Evolutionary conservation across 2,797 vertebrate species (phyloP).

Genomic region (Fratercula arctica): DNA sequence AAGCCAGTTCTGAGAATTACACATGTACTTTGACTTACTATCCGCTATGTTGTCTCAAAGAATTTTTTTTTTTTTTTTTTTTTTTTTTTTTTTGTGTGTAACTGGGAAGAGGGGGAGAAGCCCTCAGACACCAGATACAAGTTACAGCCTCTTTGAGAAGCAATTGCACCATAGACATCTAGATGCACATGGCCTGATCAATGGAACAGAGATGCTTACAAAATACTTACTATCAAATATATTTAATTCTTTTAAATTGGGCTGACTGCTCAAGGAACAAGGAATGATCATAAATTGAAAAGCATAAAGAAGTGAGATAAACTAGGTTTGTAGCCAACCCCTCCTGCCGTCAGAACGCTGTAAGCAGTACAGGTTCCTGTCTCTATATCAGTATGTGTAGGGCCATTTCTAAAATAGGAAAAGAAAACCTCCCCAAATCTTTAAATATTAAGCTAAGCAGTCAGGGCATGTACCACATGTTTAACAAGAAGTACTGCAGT

Average conservation of each 20-base stretch:
- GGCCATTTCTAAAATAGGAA: background rate
- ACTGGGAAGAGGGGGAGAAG: rapidly evolving
- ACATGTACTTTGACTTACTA: background rate
- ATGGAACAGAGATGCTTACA: background rate
- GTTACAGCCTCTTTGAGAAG: background rate
- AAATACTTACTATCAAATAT: background rate
- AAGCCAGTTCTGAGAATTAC: background rate
- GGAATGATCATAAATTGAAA: background rate
- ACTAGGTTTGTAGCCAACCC: background rate
- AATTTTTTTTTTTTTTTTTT: background rate
- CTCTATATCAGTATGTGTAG: background rate
- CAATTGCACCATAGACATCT: background rate
- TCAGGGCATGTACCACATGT: background rate
- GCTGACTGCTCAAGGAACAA: background rate
- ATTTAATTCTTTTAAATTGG: background rate
- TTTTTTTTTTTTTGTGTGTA: background rate
- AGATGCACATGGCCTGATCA: background rate
- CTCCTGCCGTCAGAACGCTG: background rate
- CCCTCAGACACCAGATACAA: background rate
- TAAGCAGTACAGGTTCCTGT: background rate
- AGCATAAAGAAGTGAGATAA: background rate
- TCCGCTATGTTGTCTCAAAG: background rate
- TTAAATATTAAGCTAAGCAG: background rate
- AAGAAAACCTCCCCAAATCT: background rate
- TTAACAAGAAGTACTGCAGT: background rate